These are phyloP conservation scores for Lamellibrachia satsuma DNA, from an alignment of 2,888 invertebrate species.

Conservation along the genomic window DNA sequence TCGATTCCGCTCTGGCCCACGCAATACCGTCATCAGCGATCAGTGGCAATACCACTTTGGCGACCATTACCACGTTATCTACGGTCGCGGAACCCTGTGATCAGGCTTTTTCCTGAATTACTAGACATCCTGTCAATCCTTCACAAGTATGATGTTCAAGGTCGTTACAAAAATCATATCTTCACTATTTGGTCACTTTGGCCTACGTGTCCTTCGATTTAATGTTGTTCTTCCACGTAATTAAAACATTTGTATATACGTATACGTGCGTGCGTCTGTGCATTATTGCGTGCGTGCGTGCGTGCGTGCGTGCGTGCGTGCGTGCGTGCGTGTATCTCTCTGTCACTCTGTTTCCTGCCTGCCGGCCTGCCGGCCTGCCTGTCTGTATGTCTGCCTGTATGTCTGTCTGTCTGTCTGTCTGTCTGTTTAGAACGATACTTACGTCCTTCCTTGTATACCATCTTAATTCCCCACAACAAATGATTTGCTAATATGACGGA, in stretches of 20 bases:
- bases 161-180: background rate
- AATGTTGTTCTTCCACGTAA: too few species aligned
- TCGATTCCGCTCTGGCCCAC: background rate
- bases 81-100: background rate
- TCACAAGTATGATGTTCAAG: background rate
- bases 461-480: too few species aligned
- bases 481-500: too few species aligned
- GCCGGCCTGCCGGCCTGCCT: too few species aligned
- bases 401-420: too few species aligned
- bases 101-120: background rate
- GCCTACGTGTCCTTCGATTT: too few species aligned
- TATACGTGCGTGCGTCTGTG: too few species aligned
- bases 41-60: background rate
- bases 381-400: too few species aligned
- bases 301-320: background rate
- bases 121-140: constrained; percentile 2
- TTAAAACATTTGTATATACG: too few species aligned
- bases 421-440: too few species aligned
- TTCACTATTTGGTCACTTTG: background rate
- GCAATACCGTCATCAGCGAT: background rate
- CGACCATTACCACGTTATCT: background rate
- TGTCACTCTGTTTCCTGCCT: too few species aligned
- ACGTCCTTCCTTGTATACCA: too few species aligned
- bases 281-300: background rate
- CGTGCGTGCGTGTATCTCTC: background rate